Percentiles rank a stretch among this genome's conserved stretches.
phyloP scores from a whole-genome alignment of 2,797 vertebrate genomes.

The Syngnathus acus region DNA sequence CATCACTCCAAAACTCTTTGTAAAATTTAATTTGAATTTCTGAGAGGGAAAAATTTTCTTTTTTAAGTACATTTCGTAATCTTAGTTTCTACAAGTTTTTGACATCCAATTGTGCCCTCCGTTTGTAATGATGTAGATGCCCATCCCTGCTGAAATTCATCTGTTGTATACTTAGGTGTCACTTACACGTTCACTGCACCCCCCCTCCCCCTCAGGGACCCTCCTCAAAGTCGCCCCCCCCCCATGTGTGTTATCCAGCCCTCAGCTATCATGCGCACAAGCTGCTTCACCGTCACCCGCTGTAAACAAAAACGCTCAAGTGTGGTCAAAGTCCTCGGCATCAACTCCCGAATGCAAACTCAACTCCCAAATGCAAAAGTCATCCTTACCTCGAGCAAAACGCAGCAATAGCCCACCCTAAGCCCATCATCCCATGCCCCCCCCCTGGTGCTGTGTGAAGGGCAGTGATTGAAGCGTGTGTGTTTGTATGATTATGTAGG shows the following conservation, averaged over 20 bases:
- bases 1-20: too few species aligned
- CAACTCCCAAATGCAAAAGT: constrained; percentile 1
- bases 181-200: constrained; percentile 37
- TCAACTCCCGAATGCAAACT: not conserved
- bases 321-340: not conserved
- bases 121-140: not conserved
- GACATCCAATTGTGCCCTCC: too few species aligned
- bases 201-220: constrained; percentile 63
- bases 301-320: not conserved
- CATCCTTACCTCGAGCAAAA: constrained; percentile 67
- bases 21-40: too few species aligned
- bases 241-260: not conserved
- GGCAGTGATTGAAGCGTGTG: constrained; percentile 10
- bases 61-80: too few species aligned
- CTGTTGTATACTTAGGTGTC: not conserved
- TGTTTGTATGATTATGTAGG: constrained; percentile 37
- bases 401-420: constrained; percentile 67
- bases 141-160: constrained; percentile 1
- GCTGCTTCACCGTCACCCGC: not conserved
- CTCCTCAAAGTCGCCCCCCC: constrained; percentile 41
- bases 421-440: constrained; percentile 46
- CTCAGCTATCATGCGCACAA: not conserved
- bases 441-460: constrained; percentile 8
- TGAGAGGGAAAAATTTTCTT: too few species aligned
- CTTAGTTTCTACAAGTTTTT: too few species aligned